A percentile compares a stretch with the other conserved stretches of the same genome.
phyloP scores from a whole-genome alignment of 1,140 invertebrate genomes.

The Drosophila sp. region DNA sequence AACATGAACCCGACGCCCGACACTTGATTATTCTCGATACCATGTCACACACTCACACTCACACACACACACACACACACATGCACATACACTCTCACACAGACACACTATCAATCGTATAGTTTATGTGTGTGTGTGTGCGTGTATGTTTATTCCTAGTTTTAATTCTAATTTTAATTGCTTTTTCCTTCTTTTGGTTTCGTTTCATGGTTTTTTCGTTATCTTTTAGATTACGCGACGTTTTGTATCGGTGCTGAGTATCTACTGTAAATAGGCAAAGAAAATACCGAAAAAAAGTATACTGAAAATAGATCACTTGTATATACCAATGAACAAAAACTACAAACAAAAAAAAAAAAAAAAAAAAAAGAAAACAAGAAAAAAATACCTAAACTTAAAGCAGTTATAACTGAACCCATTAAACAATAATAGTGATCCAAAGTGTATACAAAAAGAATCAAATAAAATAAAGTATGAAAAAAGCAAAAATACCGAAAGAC shows the following conservation, averaged over 20 bases:
- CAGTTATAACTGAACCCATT: slow-evolving; percentile 4
- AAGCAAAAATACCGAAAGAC: slow-evolving; percentile 30
- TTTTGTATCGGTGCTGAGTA: slow-evolving; percentile 85
- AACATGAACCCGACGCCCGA: slow-evolving; percentile 58
- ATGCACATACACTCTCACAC: not conserved
- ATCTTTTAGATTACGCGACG: slow-evolving; percentile 84
- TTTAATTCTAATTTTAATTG: slow-evolving; percentile 79
- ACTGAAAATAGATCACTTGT: slow-evolving; percentile 9
- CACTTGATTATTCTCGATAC: slow-evolving; percentile 34
- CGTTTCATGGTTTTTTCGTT: slow-evolving; percentile 80
- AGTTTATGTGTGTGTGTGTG: not conserved
- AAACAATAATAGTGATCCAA: slow-evolving; percentile 29
- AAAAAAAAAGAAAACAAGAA: no score
- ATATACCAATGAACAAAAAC: no score
- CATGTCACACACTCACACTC: slow-evolving; percentile 20
- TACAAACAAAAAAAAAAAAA: no score
- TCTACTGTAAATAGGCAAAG: slow-evolving; percentile 82
- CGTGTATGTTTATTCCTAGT: slow-evolving; percentile 41
- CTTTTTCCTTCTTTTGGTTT: slow-evolving; percentile 80
- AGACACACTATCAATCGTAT: not conserved
- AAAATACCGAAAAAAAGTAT: slow-evolving; percentile 41
- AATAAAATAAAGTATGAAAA: slow-evolving; percentile 43
- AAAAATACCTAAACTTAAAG: slow-evolving; percentile 31
- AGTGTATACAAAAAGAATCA: slow-evolving; percentile 16
- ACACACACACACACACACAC: slow-evolving; percentile 11